phyloP scores from a whole-genome alignment of 2,888 invertebrate species.

The Apotomis turbidana region DNA sequence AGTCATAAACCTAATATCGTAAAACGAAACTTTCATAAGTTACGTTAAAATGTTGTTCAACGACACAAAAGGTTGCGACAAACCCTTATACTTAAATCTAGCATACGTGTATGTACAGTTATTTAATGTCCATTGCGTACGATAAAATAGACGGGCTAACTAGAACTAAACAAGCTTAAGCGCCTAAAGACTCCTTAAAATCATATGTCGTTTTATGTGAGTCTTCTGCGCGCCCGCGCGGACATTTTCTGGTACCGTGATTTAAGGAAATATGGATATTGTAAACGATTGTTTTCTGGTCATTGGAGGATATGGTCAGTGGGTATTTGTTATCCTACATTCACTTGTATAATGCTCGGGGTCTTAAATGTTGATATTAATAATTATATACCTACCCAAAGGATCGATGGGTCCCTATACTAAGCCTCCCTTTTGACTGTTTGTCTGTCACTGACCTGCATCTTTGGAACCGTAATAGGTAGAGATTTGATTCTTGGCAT shows the following conservation, averaged over 20 bases:
- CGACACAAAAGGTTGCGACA: constrained; percentile 26
- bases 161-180: constrained; percentile 6
- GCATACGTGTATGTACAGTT: constrained; percentile 8
- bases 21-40: constrained; percentile 38
- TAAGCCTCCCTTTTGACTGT: no score
- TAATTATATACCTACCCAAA: no score
- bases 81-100: constrained; percentile 16
- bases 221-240: constrained; percentile 4
- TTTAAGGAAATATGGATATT: constrained; percentile 22
- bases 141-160: constrained; percentile 20
- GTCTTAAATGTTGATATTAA: no score
- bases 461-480: no score
- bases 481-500: no score
- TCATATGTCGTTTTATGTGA: not conserved
- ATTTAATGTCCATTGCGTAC: constrained; percentile 29
- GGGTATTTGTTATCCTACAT: not conserved
- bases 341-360: not conserved
- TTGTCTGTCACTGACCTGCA: no score
- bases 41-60: constrained; percentile 36
- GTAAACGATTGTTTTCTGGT: constrained; percentile 9
- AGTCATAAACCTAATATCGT: constrained; percentile 26
- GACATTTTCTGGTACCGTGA: not conserved
- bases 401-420: no score
- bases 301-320: not conserved
- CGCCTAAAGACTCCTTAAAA: not conserved